phyloP scores from a whole-genome alignment of 2,888 invertebrate genomes.

The Thysanoteuthis rhombus region DNA sequence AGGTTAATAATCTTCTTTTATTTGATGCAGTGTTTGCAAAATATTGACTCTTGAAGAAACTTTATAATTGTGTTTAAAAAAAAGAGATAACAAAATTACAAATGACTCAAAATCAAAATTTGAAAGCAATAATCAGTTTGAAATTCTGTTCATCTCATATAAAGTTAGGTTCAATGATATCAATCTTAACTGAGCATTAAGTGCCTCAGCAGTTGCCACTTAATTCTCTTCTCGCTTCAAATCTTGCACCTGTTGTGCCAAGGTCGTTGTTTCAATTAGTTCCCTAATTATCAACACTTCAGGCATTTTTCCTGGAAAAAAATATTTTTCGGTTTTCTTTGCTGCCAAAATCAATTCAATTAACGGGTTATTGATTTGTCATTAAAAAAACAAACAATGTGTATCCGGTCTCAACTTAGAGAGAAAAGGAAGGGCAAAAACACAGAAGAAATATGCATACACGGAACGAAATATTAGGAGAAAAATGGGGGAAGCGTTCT shows the following conservation, averaged over 20 bases:
- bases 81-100: no score
- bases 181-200: background rate
- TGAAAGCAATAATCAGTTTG: no score
- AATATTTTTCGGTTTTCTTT: background rate
- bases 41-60: no score
- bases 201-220: background rate
- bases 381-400: background rate
- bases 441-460: background rate
- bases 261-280: background rate
- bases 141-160: no score
- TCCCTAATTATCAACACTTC: background rate
- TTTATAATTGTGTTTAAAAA: no score
- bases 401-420: background rate
- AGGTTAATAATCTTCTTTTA: no score
- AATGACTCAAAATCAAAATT: no score
- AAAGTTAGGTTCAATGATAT: no score
- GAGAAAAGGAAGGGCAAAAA: background rate
- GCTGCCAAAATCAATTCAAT: background rate
- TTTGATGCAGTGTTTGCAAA: no score
- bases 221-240: background rate
- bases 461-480: background rate
- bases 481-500: background rate
- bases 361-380: background rate
- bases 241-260: background rate
- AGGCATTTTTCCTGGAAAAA: background rate